Base-by-base conservation (phyloP, 2,888 invertebrate species). In the Odontothrips loti region DNA sequence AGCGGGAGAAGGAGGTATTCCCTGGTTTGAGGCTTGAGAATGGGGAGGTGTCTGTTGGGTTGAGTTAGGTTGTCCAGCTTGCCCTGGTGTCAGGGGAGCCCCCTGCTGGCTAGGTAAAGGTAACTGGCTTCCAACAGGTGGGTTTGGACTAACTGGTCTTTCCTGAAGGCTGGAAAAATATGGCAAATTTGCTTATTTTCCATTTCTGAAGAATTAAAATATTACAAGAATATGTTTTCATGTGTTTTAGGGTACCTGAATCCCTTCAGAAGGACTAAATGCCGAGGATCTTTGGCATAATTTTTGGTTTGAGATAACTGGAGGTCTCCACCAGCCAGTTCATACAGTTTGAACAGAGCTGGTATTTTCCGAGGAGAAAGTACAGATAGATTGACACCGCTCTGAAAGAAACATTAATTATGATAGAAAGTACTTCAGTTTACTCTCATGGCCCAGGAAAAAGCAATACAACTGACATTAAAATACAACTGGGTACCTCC, bases 331-430 rank as follows among this genome's bases (percentile, higher is more conserved):
- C 96, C 96, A 3, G 96, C 95, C 86, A 95, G 95, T 86, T 97
- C 96, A 88, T 95, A 98, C 10, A 98, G 88, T 85, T 95, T 94
- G 84, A 94, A 93, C 1, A 98, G 88, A 0, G 94, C 92, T 0
- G 96, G 94, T 84, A 97, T 93, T 87, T 96, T 96, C 79, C 97
- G 90, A 0, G 97, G 96, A 0, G 96, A 95, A 81, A 97, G 91
- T 63, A 98, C 92, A 0, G 97, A 97, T 79, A 98, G 88, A 86
- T 95, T 93, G 51, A 96, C 94, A 79, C 93, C 95, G 82, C 93
- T 92, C 91, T 93, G 87, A 79, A 89, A 89, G 58, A 6, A 58
- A 58, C 6, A 43, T 43, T 43, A 43, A 43, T 43, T 43, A 4
- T 79, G 48, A 47, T 51, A 43, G 15, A 47, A 79, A 11, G 15